phyloP scores from a whole-genome alignment of 2,113 vertebrate genomes.

The Herpetotheres cachinnans region DNA sequence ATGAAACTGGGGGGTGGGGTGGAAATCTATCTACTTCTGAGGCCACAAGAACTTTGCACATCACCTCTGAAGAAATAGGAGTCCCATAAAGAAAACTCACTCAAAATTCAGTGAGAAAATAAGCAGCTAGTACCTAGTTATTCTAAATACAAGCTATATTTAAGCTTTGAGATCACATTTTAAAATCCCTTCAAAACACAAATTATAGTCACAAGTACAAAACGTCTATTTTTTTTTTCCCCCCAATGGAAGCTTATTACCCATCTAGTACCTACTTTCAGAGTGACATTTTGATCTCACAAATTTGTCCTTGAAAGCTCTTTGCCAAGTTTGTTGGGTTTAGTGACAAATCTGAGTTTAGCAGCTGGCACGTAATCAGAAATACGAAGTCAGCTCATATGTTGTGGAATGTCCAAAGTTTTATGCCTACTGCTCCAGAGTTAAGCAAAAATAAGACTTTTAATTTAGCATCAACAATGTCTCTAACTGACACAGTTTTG shows the following conservation, averaged over 20 bases:
- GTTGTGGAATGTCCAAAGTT: conserved; percentile 62
- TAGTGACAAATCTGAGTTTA: background rate
- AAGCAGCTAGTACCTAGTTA: background rate
- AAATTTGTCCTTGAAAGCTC: background rate
- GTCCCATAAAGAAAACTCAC: background rate
- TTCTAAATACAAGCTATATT: background rate
- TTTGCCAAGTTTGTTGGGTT: background rate
- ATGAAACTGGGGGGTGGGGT: background rate
- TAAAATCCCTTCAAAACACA: conserved; percentile 1
- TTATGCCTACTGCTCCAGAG: conserved; percentile 42
- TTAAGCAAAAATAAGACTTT: conserved; percentile 1
- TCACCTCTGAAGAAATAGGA: conserved; percentile 20
- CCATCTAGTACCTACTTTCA: background rate
- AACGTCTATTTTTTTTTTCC: background rate
- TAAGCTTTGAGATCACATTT: background rate
- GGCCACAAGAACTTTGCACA: conserved; percentile 18
- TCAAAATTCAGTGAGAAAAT: background rate
- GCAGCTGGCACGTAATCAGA: background rate
- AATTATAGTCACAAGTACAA: background rate
- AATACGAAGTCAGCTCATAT: conserved; percentile 23
- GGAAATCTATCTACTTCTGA: background rate
- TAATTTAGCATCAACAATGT: background rate
- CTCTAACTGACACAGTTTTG: background rate
- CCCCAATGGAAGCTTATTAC: background rate
- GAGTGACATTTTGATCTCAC: background rate